Evolutionary conservation across 2,888 invertebrate genomes (phyloP).

Genomic region (Lapara coniferarum): DNA sequence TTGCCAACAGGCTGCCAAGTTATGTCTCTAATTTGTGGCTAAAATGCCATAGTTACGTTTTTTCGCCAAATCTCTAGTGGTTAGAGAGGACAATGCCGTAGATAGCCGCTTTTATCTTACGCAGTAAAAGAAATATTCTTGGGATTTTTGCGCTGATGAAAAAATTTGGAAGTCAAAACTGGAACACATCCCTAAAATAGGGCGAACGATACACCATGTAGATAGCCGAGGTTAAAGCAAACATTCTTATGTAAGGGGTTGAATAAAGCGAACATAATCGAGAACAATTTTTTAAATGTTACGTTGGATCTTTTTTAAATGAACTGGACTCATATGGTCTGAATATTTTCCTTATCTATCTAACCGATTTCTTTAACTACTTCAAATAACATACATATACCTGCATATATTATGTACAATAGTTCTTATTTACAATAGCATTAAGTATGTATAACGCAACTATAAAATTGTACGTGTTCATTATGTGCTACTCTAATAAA

Average conservation of each 20-base stretch:
- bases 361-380: not conserved
- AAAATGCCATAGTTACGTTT: constrained; percentile 42
- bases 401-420: not conserved
- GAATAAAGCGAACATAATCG: constrained; percentile 13
- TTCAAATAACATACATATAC: not conserved
- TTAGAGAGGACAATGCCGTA: constrained; percentile 42
- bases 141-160: constrained; percentile 32
- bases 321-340: not conserved
- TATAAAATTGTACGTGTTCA: no score
- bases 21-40: constrained; percentile 48
- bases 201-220: constrained; percentile 11
- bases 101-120: constrained; percentile 40
- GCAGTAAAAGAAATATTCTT: constrained; percentile 40
- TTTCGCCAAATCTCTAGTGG: constrained; percentile 45
- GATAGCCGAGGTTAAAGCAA: constrained; percentile 15
- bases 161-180: constrained; percentile 29
- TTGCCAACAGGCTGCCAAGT: constrained; percentile 54
- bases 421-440: not conserved
- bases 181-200: constrained; percentile 22
- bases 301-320: not conserved
- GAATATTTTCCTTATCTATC: not conserved
- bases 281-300: not conserved
- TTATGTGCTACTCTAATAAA: no score
- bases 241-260: constrained; percentile 16
- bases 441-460: no score